A percentile compares a stretch with the other conserved stretches of the same genome.
These are phyloP conservation scores for Myotis myotis DNA, from an alignment of 2,797 vertebrate genomes.

Conservation along the genomic window DNA sequence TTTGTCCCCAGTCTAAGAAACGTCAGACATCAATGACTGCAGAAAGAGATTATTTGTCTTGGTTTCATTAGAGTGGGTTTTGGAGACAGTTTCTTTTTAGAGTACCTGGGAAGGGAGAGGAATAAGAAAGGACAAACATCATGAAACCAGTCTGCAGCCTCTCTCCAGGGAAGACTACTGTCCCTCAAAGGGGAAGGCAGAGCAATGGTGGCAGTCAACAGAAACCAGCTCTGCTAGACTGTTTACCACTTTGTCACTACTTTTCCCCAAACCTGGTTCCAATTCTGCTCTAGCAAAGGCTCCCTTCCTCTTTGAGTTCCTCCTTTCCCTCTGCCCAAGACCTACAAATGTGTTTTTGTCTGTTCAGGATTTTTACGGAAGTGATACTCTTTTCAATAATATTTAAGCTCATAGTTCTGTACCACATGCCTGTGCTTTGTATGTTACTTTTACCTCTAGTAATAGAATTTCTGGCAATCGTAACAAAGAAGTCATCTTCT, in stretches of 20 bases:
- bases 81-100: not conserved
- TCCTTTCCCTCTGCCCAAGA: not conserved
- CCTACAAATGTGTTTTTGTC: not conserved
- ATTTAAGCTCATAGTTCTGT: not conserved
- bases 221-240: not conserved
- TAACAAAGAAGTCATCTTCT: not conserved
- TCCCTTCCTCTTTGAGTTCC: not conserved
- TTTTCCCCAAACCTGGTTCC: not conserved
- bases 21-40: not conserved
- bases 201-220: not conserved
- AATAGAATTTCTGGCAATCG: not conserved
- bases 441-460: not conserved
- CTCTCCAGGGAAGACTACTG: not conserved
- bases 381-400: not conserved
- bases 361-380: not conserved
- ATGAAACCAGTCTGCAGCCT: not conserved
- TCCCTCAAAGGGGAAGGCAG: not conserved
- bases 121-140: not conserved
- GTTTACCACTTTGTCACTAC: not conserved
- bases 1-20: not conserved
- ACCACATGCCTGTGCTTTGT: not conserved
- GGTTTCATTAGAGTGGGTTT: not conserved
- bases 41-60: not conserved
- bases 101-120: not conserved
- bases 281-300: not conserved